Base-by-base conservation (phyloP, 2,888 invertebrate genomes). In the Sisyra nigra region DNA sequence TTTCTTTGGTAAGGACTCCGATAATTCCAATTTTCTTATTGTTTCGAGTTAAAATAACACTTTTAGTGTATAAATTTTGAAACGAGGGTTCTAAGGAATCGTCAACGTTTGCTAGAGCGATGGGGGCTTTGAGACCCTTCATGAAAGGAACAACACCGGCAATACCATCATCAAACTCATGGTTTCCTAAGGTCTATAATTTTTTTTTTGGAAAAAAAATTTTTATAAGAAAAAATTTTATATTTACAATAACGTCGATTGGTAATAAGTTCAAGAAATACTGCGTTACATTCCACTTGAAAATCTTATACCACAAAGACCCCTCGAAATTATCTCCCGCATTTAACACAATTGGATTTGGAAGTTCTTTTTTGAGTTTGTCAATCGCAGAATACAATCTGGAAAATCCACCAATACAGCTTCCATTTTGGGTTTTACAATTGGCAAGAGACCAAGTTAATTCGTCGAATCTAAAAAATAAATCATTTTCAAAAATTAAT, bases 251-350 rank as follows among this genome's bases (percentile, higher is more conserved):
- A 1, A 75, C 87, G 56, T 86, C 84, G 52, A 83, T 79, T 1
- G 76, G 74, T 42, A 87, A 55, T 51, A 74, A 60, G 55, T 87
- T 86, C 62, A 87, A 72, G 52, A 88, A 83, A 51, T 76, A 57
- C 41, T 79, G 74, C 0, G 83, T 82, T 1, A 80, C 73, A 49
- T 77, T 77, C 76, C 80, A 81, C 51, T 74, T 72, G 11, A 77
- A 69, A 5, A 81, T 53, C 11, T 76, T 78, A 54, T 85, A 86
- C 81, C 84, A 88, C n/a, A 84, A 66, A 0, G 86, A 86, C 0
- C 88, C 88, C 57, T 86, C 85, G 57, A 77, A 89, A 56, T 80
- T 80, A 59, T 88, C 88, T 0, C 88, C 88, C 0, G 80, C 87
- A 55, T 87, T 85, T 44, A 89, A 60, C 30, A 85, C 72, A 14